Conservation (phyloP, 2,797 vertebrate species). For the Ciconia nigra region DNA sequence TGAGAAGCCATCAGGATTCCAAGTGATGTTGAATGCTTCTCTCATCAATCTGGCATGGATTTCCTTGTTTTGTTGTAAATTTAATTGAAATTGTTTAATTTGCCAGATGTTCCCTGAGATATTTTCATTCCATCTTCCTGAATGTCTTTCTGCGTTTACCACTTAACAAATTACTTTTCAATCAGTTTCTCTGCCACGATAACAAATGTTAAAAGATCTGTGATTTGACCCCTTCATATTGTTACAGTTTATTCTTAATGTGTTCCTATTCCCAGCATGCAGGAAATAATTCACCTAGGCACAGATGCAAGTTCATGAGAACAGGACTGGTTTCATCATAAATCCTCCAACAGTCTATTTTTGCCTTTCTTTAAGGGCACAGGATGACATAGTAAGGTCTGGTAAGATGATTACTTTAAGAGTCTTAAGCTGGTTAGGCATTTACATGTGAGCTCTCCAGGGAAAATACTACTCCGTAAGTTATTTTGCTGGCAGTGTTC, state of each 20-base stretch:
- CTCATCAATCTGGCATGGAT: neutral
- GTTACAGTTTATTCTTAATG: neutral
- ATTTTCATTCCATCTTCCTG: neutral
- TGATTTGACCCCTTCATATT: neutral
- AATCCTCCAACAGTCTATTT: conserved; percentile 1
- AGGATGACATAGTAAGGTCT: neutral
- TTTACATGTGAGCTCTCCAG: neutral
- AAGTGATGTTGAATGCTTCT: neutral
- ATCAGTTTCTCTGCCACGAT: neutral
- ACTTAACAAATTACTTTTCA: neutral
- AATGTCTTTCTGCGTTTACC: neutral
- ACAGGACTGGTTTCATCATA: neutral
- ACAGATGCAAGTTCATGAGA: neutral
- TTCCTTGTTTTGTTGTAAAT: neutral
- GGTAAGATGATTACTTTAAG: conserved; percentile 1
- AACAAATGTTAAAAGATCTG: neutral
- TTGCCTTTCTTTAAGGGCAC: neutral
- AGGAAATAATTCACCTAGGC: neutral
- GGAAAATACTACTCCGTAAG: neutral
- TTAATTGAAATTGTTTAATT: neutral
- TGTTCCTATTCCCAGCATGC: neutral
- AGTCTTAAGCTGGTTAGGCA: neutral
- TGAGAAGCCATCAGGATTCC: neutral
- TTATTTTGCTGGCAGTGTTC: neutral
- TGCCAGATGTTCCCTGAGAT: neutral